phyloP scores from a whole-genome alignment of 2,113 vertebrate species.

The Danio rerio region GRCz12tu NC_133177.1:25795001-25795500 shows the following conservation, averaged over 20 bases:
- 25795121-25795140: slow-evolving; percentile 98
- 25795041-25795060: slow-evolving; percentile 97
- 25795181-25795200: slow-evolving; percentile 97
- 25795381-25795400: background rate
- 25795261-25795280: slow-evolving; percentile 92
- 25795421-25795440: background rate
- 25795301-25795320: slow-evolving; percentile 91
- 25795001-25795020: background rate
- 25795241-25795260: slow-evolving; percentile 1
- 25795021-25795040: slow-evolving; percentile 33
- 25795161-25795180: slow-evolving; percentile 95
- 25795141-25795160: slow-evolving; percentile 93
- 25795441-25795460: slow-evolving; percentile 8
- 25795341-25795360: slow-evolving; percentile 86
- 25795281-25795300: slow-evolving; percentile 98
- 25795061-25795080: slow-evolving; percentile 94
- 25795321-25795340: slow-evolving; percentile 90
- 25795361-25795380: background rate
- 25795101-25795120: slow-evolving; percentile 88
- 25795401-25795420: background rate
- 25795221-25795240: background rate
- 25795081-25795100: slow-evolving; percentile 95
- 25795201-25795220: slow-evolving; percentile 63
- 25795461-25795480: slow-evolving; percentile 92
- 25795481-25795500: slow-evolving; percentile 92